These are phyloP conservation scores for Menura novaehollandiae DNA, from an alignment of 2,113 vertebrate species.

Conservation along the genomic window DNA sequence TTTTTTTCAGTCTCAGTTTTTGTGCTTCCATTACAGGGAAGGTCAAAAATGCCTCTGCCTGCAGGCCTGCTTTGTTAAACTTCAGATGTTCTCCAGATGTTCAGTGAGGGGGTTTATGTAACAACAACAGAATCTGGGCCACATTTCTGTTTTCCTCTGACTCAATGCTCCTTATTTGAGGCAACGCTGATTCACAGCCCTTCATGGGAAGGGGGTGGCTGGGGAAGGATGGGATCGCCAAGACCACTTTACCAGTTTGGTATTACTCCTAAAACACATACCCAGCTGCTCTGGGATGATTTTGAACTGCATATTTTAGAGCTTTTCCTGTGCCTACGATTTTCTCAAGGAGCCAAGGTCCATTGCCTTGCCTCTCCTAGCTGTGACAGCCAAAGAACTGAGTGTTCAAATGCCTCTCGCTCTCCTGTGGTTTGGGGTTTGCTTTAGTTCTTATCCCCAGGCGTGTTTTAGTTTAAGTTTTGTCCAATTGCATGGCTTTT, in stretches of 20 bases:
- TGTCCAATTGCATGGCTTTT: background rate
- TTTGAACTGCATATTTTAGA: background rate
- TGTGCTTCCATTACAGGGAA: slow-evolving; percentile 16
- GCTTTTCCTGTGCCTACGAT: background rate
- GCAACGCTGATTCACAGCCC: background rate
- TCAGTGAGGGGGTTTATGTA: background rate
- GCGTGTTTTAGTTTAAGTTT: background rate
- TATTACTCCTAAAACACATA: background rate
- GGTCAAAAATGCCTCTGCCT: slow-evolving; percentile 47
- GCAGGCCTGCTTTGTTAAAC: background rate
- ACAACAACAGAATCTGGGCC: slow-evolving; percentile 9
- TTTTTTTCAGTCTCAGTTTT: background rate
- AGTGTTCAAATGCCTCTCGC: background rate
- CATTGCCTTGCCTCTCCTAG: background rate
- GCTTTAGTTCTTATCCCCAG: background rate
- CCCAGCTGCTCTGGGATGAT: background rate
- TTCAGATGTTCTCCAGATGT: slow-evolving; percentile 64
- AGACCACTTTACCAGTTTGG: background rate
- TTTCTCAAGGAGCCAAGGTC: background rate
- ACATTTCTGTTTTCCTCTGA: slow-evolving; percentile 9
- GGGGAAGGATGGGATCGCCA: background rate
- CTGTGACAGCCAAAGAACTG: background rate
- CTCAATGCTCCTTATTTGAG: background rate
- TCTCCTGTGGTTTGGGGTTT: background rate
- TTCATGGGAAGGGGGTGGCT: background rate